These are phyloP conservation scores for Microctonus brassicae DNA, from an alignment of 2,888 invertebrate species.

Conservation along the genomic window DNA sequence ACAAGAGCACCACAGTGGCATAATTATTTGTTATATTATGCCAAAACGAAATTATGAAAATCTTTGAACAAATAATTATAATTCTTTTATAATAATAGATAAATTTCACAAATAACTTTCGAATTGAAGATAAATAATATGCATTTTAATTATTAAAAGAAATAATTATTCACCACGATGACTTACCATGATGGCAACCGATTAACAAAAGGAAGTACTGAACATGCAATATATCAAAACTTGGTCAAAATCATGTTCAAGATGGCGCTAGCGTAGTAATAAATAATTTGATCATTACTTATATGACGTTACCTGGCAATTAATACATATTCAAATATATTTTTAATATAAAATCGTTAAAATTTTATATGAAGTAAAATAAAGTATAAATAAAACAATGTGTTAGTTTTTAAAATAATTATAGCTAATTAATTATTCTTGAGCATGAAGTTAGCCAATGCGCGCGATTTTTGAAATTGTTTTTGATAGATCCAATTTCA, in stretches of 20 bases:
- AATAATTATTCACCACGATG: conserved; percentile 5
- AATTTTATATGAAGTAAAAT: too few relatives aligned
- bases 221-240: not conserved
- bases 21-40: not conserved
- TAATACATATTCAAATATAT: too few relatives aligned
- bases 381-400: too few relatives aligned
- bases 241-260: not conserved
- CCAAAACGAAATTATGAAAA: not conserved
- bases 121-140: not conserved
- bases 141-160: not conserved
- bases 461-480: too few relatives aligned
- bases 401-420: too few relatives aligned
- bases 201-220: conserved; percentile 60
- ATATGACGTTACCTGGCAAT: too few relatives aligned
- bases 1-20: not conserved
- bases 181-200: conserved; percentile 69
- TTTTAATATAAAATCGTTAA: too few relatives aligned
- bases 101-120: not conserved
- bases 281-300: too few relatives aligned
- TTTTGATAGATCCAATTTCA: too few relatives aligned
- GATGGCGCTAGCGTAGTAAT: not conserved
- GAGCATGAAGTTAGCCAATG: too few relatives aligned
- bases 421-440: too few relatives aligned
- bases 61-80: not conserved
- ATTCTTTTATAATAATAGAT: not conserved